Conservation (phyloP, 2,797 vertebrate genomes). For the Lacerta agilis region DNA sequence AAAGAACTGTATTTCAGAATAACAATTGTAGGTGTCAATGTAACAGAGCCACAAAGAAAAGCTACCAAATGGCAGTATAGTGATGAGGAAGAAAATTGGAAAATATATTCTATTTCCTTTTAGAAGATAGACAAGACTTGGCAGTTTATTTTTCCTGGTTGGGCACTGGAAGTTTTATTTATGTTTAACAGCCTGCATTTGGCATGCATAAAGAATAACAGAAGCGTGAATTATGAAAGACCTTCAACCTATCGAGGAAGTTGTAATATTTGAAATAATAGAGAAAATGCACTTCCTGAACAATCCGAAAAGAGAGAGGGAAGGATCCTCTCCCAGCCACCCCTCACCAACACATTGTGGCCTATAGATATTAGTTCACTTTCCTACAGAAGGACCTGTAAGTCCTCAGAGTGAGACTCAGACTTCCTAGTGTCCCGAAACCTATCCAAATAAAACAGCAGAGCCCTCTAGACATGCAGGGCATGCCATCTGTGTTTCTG, state of each 20-base stretch:
- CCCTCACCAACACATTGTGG: conserved; percentile 22
- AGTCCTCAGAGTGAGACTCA: no score
- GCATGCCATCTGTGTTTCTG: no score
- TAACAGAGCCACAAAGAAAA: conserved; percentile 60
- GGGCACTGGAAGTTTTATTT: conserved; percentile 83
- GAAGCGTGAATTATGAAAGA: conserved; percentile 83
- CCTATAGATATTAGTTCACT: conserved; percentile 42
- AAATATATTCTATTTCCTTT: conserved; percentile 68
- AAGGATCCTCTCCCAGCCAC: not conserved
- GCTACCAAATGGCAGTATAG: conserved; percentile 55
- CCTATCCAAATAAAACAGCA: no score
- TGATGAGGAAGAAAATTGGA: conserved; percentile 52
- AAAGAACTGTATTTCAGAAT: not conserved
- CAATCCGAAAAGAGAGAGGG: conserved; percentile 63
- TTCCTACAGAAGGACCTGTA: conserved; percentile 24
- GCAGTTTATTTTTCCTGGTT: conserved; percentile 79
- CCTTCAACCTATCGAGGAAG: conserved; percentile 83
- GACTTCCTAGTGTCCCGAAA: no score
- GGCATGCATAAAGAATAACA: conserved; percentile 82
- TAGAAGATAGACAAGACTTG: conserved; percentile 76
- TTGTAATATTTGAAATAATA: conserved; percentile 85
- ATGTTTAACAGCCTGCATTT: conserved; percentile 81
- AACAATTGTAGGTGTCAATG: conserved; percentile 44
- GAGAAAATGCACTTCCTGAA: conserved; percentile 72
- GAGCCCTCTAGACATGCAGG: no score